Conservation (phyloP, 2,888 invertebrate species). For the Tachina lurida region DNA sequence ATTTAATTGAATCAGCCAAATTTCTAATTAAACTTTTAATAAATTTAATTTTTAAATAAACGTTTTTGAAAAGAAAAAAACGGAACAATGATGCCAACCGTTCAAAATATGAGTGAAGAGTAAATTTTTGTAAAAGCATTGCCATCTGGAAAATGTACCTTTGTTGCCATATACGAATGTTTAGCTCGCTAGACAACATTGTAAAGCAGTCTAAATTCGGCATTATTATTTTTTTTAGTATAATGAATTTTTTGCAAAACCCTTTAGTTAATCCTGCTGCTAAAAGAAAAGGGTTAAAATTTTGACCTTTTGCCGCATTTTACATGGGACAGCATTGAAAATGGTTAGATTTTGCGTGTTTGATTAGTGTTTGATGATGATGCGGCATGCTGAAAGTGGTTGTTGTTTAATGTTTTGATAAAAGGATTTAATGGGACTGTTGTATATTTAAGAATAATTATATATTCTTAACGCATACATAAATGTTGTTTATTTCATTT, state of each 20-base stretch:
- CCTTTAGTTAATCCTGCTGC: not conserved
- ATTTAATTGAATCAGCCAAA: no score
- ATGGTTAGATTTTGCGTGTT: constrained; percentile 35
- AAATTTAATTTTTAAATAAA: no score
- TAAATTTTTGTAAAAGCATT: no score
- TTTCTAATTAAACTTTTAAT: no score
- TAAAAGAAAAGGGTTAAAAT: constrained; percentile 28
- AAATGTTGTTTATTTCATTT: constrained; percentile 19
- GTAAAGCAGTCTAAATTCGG: no score
- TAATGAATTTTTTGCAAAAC: not conserved
- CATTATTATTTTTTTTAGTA: not conserved
- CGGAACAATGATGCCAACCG: no score
- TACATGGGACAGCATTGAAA: not conserved
- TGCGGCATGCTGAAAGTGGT: constrained; percentile 8
- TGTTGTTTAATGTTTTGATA: constrained; percentile 6
- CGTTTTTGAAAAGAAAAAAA: no score
- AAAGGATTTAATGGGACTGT: constrained; percentile 2
- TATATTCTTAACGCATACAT: constrained; percentile 35
- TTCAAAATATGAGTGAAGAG: no score
- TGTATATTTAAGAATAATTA: constrained; percentile 32
- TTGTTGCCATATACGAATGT: no score
- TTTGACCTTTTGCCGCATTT: constrained; percentile 24
- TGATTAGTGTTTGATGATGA: constrained; percentile 23
- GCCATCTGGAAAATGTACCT: no score
- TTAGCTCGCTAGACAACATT: no score